Evolutionary conservation across 2,888 invertebrate species (phyloP).

Genomic region (Drosophila meridionalis): DNA sequence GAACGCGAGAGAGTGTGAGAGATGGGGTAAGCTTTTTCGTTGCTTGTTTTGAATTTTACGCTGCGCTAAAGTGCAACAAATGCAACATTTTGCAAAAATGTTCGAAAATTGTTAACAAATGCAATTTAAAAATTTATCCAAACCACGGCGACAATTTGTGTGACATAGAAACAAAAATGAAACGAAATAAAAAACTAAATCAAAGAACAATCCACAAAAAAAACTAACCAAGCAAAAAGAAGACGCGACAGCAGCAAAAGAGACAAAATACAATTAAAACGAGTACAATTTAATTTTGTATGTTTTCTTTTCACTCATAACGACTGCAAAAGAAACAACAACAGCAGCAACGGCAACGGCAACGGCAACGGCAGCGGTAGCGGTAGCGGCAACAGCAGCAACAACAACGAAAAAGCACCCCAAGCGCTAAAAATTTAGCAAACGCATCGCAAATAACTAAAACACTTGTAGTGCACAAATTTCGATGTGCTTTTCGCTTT

Average conservation of each 20-base stretch:
- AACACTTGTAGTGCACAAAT: constrained; percentile 69
- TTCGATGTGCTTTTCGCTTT: constrained; percentile 20
- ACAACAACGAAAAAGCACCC: constrained; percentile 3
- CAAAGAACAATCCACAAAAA: constrained; percentile 8
- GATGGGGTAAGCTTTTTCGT: constrained; percentile 27
- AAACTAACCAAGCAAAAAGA: constrained; percentile 9
- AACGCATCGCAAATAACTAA: constrained; percentile 71
- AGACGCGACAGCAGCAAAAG: constrained; percentile 9
- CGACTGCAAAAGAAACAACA: constrained; percentile 33
- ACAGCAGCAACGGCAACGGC: not conserved
- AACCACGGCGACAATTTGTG: constrained; percentile 78
- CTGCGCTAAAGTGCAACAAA: constrained; percentile 26
- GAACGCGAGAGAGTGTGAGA: not conserved
- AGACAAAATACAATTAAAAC: constrained; percentile 30
- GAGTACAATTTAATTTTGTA: constrained; percentile 44
- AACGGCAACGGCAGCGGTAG: not conserved
- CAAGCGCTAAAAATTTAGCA: constrained; percentile 68
- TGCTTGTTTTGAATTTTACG: constrained; percentile 43
- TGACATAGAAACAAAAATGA: constrained; percentile 59
- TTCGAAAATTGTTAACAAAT: constrained; percentile 78
- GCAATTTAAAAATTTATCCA: constrained; percentile 77
- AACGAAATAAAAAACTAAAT: constrained; percentile 11
- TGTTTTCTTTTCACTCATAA: constrained; percentile 38
- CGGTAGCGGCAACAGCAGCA: not conserved
- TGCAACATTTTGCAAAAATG: constrained; percentile 60